phyloP scores from a whole-genome alignment of 2,888 invertebrate genomes.

The Troides aeacus region DNA sequence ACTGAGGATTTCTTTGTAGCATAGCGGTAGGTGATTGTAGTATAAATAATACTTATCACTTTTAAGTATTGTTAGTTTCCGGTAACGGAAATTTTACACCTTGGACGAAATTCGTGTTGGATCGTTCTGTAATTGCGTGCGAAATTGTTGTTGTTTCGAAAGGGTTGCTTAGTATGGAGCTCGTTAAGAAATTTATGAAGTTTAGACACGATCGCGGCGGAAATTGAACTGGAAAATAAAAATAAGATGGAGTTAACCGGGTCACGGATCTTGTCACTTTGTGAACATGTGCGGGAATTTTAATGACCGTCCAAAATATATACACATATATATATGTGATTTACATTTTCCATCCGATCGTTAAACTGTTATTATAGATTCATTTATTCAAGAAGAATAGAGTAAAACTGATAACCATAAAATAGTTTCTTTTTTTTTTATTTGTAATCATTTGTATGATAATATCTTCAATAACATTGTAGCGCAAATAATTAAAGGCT shows the following conservation, averaged over 20 bases:
- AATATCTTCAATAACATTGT: conserved; percentile 15
- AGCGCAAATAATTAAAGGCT: conserved; percentile 3
- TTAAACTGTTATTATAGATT: conserved; percentile 2
- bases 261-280: conserved; percentile 55
- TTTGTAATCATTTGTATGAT: conserved; percentile 11
- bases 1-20: neutral
- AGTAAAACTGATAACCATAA: conserved; percentile 2
- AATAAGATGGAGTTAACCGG: conserved; percentile 54
- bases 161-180: conserved; percentile 53
- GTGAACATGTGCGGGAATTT: conserved; percentile 22
- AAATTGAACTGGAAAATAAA: conserved; percentile 71
- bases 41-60: neutral
- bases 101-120: conserved; percentile 3
- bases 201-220: conserved; percentile 63
- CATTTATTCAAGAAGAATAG: conserved; percentile 18
- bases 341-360: conserved; percentile 13
- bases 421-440: conserved; percentile 2
- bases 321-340: neutral
- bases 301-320: conserved; percentile 12
- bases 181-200: conserved; percentile 56
- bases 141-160: conserved; percentile 58
- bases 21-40: neutral
- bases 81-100: neutral
- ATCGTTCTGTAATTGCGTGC: conserved; percentile 53
- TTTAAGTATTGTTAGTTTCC: neutral